Evolutionary conservation across 2,888 invertebrate species (phyloP), one percentile per base, ranked within the genome.

Genomic region (Habroteleia sp.): DNA sequence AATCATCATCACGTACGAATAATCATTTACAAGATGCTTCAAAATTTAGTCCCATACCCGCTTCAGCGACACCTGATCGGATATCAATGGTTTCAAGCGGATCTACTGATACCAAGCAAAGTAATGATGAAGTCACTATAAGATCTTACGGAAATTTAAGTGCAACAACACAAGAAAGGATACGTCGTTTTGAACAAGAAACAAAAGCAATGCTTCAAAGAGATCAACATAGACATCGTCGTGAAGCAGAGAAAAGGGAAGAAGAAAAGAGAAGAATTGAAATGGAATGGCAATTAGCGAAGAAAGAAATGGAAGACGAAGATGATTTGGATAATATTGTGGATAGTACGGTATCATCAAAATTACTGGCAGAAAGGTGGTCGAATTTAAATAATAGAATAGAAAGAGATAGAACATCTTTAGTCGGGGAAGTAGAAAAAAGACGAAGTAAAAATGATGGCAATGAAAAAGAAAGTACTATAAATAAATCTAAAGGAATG

Each of bases 121-220:
- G 84, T 71, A 87, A 85, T 63, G 88, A 89, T 60, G 88, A 88
- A 60, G 87, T 89, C 13, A 84, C 89, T 73, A 91, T 89, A 80
- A 89, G 90, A 86, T 92, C 92, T 81, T 94, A 92, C 86, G 91
- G 90, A 56, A 91, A 90, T 80, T 90, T 91, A 83, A 91, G 89
- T 80, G 91, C 89, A 79, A 91, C 89, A 76, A 92, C 93, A 3
- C 92, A 93, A 79, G 92, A 93, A 82, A 89, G 93, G 74, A 91
- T 93, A 60, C 91, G 93, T 82, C 92, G 93, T 85, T 94, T 95
- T 88, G 94, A 94, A 84, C 91, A 93, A 84, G 95, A 95, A 88
- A 93, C 94, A 1, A 92, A 93, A 88, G 92, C 94, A 58, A 92
- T 94, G 90, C 88, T 95, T 13, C 89, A 88, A 60, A 84, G 90